phyloP scores from a whole-genome alignment of 1,140 invertebrate genomes.

The Drosophila gunungcola region DNA sequence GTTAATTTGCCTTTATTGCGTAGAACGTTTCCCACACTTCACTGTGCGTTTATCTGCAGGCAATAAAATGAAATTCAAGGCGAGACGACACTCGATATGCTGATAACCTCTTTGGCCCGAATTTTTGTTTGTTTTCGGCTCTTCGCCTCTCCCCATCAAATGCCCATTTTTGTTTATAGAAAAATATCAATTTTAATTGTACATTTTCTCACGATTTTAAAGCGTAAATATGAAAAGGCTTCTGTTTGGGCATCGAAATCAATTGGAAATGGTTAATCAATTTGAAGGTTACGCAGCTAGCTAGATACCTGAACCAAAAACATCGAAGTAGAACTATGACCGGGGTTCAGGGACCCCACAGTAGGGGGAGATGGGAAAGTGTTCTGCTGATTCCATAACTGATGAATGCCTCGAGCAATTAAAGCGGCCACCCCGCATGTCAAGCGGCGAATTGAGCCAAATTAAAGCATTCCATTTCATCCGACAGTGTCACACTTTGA shows the following conservation, averaged over 20 bases:
- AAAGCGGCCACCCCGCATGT: constrained; percentile 78
- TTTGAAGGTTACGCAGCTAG: constrained; percentile 39
- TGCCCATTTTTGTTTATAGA: constrained; percentile 58
- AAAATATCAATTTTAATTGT: constrained; percentile 77
- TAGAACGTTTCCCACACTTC: constrained; percentile 23
- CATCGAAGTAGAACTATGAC: constrained; percentile 21
- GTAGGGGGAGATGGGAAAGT: background rate
- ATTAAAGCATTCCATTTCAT: constrained; percentile 81
- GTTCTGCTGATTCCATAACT: constrained; percentile 30
- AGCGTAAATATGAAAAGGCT: constrained; percentile 38
- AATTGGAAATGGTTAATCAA: constrained; percentile 39
- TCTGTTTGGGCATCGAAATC: constrained; percentile 21
- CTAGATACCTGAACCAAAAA: constrained; percentile 7
- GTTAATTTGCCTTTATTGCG: constrained; percentile 36
- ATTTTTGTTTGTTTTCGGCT: constrained; percentile 56
- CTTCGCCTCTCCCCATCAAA: constrained; percentile 3
- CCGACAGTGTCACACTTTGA: constrained; percentile 77
- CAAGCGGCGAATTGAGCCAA: constrained; percentile 78
- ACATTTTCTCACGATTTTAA: constrained; percentile 74
- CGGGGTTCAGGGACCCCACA: constrained; percentile 30
- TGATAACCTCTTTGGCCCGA: constrained; percentile 66
- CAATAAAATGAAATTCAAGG: constrained; percentile 61
- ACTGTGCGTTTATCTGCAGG: constrained; percentile 30
- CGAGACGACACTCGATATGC: constrained; percentile 33
- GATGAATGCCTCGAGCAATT: constrained; percentile 66